Base-by-base conservation (phyloP, 2,797 vertebrate genomes). In the Atherinosoma microstoma region DNA sequence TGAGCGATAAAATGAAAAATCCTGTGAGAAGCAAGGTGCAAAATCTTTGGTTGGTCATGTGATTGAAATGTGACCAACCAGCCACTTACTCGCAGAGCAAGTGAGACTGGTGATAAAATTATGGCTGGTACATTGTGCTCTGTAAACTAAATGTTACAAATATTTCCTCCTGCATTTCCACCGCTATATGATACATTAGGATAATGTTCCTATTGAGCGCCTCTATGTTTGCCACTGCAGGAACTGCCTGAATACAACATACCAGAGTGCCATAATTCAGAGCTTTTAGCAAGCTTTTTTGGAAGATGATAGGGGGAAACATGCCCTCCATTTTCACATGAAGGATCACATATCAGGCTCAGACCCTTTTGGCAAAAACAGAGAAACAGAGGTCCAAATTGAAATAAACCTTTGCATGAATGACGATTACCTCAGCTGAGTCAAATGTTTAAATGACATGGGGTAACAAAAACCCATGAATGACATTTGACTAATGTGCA, bases 251-350 rank as follows among this genome's bases (percentile, higher is more conserved):
- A 72, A 49, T 73, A 62, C 65, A 86, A 73, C 42, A 56, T 49
- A 70, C 74, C 49, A 42, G 53, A 82, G 76, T 81, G 79, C 35
- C 67, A 76, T 85, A 89, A 80, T 86, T 80, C 65, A 76, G 67
- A 29, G 78, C 79, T 78, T 88, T 87, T 63, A 83, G 73, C 45
- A 20, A 80, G 75, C 66, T 76, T 84, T 64, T 91, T 84, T 77
- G 73, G 81, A 90, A 86, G 69, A 87, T 84, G 85, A 83, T 75
- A 68, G 67, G 38, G 30, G 78, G 79, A 77, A 79, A 69, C 42
- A 51, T 82, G 73, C 70, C 63, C 64, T 80, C 61, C 34, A 54
- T 47, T 76, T 72, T 70, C 54, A 73, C 65, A 70, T 47, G 51
- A 81, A 45, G 56, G 75, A 80, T 86, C 76, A 58, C 53, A 87